Percentiles rank a stretch among this genome's conserved stretches.
Evolutionary conservation across 2,888 invertebrate species (phyloP).

Genomic region (Chloroclysta siterata): DNA sequence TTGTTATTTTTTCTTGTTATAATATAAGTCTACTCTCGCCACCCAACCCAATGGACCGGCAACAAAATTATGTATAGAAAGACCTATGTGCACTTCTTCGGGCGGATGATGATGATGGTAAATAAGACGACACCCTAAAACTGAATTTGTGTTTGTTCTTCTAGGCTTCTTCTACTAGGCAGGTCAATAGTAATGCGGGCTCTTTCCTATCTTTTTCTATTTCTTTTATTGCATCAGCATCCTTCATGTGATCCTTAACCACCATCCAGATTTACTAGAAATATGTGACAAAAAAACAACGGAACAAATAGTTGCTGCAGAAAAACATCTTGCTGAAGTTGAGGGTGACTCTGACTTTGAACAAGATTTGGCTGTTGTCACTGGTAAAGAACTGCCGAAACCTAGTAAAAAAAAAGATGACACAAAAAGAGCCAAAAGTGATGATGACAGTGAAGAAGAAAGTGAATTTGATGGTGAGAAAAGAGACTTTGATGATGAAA

Average conservation of each 20-base stretch:
- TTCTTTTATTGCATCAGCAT: not conserved
- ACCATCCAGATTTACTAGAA: slow-evolving; percentile 87
- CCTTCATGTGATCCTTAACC: slow-evolving; percentile 34
- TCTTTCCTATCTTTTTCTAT: no score
- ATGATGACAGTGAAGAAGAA: slow-evolving; percentile 32
- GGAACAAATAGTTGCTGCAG: slow-evolving; percentile 85
- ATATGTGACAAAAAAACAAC: slow-evolving; percentile 89
- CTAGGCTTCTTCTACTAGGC: no score
- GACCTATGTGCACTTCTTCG: no score
- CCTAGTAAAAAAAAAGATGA: slow-evolving; percentile 45
- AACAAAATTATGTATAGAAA: no score
- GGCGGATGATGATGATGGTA: no score
- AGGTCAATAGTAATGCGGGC: no score
- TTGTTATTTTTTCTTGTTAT: no score
- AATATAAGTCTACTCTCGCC: no score
- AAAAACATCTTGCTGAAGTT: slow-evolving; percentile 86
- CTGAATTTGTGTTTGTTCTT: no score
- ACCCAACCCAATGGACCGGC: no score
- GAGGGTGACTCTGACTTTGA: slow-evolving; percentile 86
- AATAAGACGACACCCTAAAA: no score
- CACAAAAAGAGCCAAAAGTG: slow-evolving; percentile 33
- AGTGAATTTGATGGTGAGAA: slow-evolving; percentile 34
- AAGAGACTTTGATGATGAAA: slow-evolving; percentile 29
- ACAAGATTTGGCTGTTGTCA: slow-evolving; percentile 85
- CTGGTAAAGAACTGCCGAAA: slow-evolving; percentile 65